A percentile compares a stretch with the other conserved stretches of the same genome.
These are phyloP conservation scores for Xestobium rufovillosum DNA, from an alignment of 2,888 invertebrate genomes.

Conservation along the genomic window DNA sequence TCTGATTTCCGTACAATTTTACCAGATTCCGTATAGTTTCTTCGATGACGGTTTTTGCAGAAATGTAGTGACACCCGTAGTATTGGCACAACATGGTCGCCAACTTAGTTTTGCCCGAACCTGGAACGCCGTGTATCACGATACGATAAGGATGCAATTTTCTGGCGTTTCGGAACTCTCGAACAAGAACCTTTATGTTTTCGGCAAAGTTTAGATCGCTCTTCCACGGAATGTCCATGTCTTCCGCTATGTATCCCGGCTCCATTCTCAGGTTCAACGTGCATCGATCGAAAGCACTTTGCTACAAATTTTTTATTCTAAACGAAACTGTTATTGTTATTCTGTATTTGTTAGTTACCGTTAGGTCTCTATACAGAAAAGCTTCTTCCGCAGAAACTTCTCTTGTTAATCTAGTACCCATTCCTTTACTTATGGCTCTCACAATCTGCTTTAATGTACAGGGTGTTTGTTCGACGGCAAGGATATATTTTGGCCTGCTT, in stretches of 20 bases:
- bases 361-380: slow-evolving; percentile 48
- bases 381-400: slow-evolving; percentile 52
- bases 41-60: slow-evolving; percentile 48
- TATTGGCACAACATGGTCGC: slow-evolving; percentile 50
- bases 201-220: slow-evolving; percentile 48
- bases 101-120: slow-evolving; percentile 56
- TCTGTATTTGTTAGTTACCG: slow-evolving; percentile 30
- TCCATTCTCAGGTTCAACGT: slow-evolving; percentile 53
- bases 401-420: slow-evolving; percentile 51
- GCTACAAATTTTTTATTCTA: slow-evolving; percentile 39
- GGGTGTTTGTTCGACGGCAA: slow-evolving; percentile 56
- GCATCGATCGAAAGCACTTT: slow-evolving; percentile 50
- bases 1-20: too few relatives aligned
- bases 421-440: slow-evolving; percentile 48
- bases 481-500: slow-evolving; percentile 49
- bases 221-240: slow-evolving; percentile 47
- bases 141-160: slow-evolving; percentile 52
- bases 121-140: slow-evolving; percentile 58
- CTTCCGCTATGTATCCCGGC: slow-evolving; percentile 49
- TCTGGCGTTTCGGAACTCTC: slow-evolving; percentile 35
- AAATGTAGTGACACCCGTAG: slow-evolving; percentile 53
- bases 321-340: neutral
- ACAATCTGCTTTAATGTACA: slow-evolving; percentile 49
- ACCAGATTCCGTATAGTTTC: slow-evolving; percentile 52
- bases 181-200: slow-evolving; percentile 41